Evolutionary conservation across 2,797 vertebrate genomes (phyloP).

Genomic region (Morelia viridis): DNA sequence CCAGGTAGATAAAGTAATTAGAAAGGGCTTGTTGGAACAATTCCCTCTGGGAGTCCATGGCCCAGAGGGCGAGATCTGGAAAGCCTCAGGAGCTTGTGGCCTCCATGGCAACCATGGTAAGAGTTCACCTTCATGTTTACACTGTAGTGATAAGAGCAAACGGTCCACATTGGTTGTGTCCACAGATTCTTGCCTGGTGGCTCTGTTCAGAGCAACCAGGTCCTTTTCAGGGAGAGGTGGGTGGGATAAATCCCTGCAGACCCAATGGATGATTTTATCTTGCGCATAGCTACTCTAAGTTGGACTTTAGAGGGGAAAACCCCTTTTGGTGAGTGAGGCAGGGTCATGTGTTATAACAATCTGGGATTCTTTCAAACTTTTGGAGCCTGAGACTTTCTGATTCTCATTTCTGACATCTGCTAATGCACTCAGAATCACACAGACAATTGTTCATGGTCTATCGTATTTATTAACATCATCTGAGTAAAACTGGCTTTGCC

Average conservation of each 20-base stretch:
- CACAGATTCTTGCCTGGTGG: neutral
- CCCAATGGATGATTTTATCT: neutral
- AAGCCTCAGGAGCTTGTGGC: neutral
- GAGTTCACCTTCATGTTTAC: neutral
- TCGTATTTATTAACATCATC: slow-evolving; percentile 27
- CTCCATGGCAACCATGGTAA: neutral
- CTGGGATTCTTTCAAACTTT: neutral
- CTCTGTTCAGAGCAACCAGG: neutral
- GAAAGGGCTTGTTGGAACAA: neutral
- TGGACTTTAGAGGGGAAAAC: neutral
- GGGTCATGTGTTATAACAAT: neutral
- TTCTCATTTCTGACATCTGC: neutral
- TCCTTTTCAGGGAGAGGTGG: neutral
- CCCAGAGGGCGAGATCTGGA: neutral
- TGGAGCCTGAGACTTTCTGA: neutral
- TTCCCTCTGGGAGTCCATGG: neutral
- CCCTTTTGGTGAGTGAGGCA: neutral
- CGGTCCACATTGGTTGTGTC: neutral
- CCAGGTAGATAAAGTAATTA: neutral
- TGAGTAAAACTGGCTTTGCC: slow-evolving; percentile 16
- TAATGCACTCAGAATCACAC: neutral
- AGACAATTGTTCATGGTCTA: slow-evolving; percentile 1
- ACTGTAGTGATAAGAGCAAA: neutral
- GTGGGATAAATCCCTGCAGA: neutral
- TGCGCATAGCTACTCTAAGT: neutral